A percentile compares a stretch with the other conserved stretches of the same genome.
Evolutionary conservation across 2,888 invertebrate genomes (phyloP).

Genomic region (Sinohyriopsis cumingii): DNA sequence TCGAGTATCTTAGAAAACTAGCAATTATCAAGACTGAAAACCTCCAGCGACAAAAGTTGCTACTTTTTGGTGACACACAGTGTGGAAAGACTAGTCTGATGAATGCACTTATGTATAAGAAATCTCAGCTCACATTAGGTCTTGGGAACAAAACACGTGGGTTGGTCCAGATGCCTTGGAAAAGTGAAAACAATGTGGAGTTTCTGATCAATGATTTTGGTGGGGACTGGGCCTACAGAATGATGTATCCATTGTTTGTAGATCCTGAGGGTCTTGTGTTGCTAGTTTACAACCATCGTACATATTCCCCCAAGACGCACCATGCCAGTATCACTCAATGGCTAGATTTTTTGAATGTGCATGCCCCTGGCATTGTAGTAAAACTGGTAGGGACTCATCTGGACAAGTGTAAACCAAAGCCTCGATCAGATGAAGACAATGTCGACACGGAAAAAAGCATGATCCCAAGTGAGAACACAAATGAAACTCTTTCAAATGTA

Average conservation of each 20-base stretch:
- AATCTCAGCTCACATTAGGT: slow-evolving; percentile 52
- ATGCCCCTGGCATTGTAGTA: slow-evolving; percentile 64
- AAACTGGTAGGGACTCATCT: slow-evolving; percentile 68
- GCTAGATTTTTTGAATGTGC: slow-evolving; percentile 59
- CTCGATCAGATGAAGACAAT: slow-evolving; percentile 6
- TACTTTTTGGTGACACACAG: slow-evolving; percentile 63
- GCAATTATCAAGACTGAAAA: slow-evolving; percentile 66
- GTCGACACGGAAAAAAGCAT: neutral
- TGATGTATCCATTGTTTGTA: slow-evolving; percentile 58
- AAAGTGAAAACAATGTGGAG: slow-evolving; percentile 65
- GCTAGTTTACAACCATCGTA: slow-evolving; percentile 61
- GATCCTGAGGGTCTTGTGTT: slow-evolving; percentile 62
- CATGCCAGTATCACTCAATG: slow-evolving; percentile 60
- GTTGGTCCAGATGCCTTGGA: slow-evolving; percentile 54
- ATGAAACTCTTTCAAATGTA: neutral
- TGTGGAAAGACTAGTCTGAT: slow-evolving; percentile 68
- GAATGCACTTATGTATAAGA: slow-evolving; percentile 54
- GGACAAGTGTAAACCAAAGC: slow-evolving; percentile 46
- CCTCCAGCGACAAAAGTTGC: slow-evolving; percentile 66
- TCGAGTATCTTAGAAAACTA: slow-evolving; percentile 62
- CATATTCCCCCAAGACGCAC: slow-evolving; percentile 50
- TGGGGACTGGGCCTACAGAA: slow-evolving; percentile 60
- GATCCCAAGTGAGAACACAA: slow-evolving; percentile 6
- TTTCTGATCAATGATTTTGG: slow-evolving; percentile 67
- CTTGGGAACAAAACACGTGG: slow-evolving; percentile 49